A percentile compares a stretch with the other conserved stretches of the same genome.
Evolutionary conservation across 2,888 invertebrate species (phyloP).

Genomic region (Xanthorhoe spadicearia): DNA sequence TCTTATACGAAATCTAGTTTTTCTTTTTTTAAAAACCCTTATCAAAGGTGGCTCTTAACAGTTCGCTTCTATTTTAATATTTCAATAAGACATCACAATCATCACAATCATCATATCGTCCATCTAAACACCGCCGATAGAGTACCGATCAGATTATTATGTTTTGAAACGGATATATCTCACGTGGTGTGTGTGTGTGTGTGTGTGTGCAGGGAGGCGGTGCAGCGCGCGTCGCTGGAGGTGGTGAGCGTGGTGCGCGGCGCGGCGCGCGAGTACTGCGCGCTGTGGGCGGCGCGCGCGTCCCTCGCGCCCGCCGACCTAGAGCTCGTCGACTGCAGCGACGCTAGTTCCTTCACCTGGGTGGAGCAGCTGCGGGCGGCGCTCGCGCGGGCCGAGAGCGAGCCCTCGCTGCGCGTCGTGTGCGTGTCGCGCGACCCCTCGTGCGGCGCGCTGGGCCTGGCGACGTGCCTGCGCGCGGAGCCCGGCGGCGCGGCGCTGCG

Average conservation of each 20-base stretch:
- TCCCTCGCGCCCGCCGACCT: slow-evolving; percentile 62
- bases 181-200: neutral
- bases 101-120: too few species aligned
- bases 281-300: slow-evolving; percentile 86
- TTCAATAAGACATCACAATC: too few species aligned
- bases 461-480: slow-evolving; percentile 95
- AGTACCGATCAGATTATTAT: too few species aligned
- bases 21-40: too few species aligned
- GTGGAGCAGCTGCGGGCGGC: slow-evolving; percentile 91
- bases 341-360: slow-evolving; percentile 89
- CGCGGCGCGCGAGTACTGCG: slow-evolving; percentile 86
- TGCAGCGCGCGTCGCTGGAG: slow-evolving; percentile 65
- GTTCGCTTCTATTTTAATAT: too few species aligned
- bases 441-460: slow-evolving; percentile 94
- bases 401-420: slow-evolving; percentile 86
- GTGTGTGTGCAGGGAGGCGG: slow-evolving; percentile 49
- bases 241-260: slow-evolving; percentile 83
- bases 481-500: slow-evolving; percentile 92
- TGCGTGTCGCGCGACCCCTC: slow-evolving; percentile 89
- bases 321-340: slow-evolving; percentile 88
- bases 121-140: too few species aligned
- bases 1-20: too few species aligned
- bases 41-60: too few species aligned
- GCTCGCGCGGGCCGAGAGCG: slow-evolving; percentile 87
- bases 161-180: too few species aligned